These are phyloP conservation scores for Heterodera carotae DNA, from an alignment of 1,140 invertebrate species.

Conservation along the genomic window DNA sequence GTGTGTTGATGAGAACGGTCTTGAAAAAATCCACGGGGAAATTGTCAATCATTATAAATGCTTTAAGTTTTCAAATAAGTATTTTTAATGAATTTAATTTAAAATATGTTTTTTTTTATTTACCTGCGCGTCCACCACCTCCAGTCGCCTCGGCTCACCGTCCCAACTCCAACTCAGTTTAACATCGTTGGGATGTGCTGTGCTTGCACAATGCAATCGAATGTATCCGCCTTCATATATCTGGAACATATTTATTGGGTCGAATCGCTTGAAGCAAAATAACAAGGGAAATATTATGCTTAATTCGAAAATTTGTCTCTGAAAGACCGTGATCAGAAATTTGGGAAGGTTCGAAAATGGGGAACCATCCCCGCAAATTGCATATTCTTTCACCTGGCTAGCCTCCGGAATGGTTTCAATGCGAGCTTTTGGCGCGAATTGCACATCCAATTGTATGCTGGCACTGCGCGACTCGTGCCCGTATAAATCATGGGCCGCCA, in stretches of 20 bases:
- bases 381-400: neutral
- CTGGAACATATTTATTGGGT: neutral
- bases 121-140: slow-evolving; percentile 13
- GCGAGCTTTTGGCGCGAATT: slow-evolving; percentile 23
- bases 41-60: neutral
- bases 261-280: no score
- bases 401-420: slow-evolving; percentile 23
- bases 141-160: slow-evolving; percentile 28
- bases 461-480: slow-evolving; percentile 29
- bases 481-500: slow-evolving; percentile 33
- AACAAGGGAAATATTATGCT: no score
- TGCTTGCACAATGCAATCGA: slow-evolving; percentile 16
- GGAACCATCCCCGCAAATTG: no score
- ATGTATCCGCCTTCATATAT: slow-evolving; percentile 20
- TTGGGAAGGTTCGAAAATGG: neutral
- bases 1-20: neutral
- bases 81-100: neutral
- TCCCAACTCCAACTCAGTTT: slow-evolving; percentile 25
- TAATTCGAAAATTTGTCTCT: no score
- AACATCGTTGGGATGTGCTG: slow-evolving; percentile 23
- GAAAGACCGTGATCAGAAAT: no score
- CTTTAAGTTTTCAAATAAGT: no score
- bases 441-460: slow-evolving; percentile 30
- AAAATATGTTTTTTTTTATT: neutral
- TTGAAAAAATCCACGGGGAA: no score